A percentile compares a stretch with the other conserved stretches of the same genome.
These are phyloP conservation scores for Esox masquinongy DNA, from an alignment of 2,797 vertebrate species.

Conservation along the genomic window DNA sequence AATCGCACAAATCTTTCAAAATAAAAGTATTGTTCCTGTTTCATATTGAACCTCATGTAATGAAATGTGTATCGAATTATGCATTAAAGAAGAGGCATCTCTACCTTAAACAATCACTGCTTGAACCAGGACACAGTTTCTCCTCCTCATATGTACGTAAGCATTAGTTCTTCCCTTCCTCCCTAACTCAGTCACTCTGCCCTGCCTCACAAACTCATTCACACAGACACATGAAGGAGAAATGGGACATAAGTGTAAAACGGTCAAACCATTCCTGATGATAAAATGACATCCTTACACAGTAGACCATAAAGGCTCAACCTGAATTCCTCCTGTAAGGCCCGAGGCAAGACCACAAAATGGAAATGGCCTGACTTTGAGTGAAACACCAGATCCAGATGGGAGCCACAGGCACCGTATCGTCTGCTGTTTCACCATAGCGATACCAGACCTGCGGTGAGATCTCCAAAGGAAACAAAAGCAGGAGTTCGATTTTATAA, in stretches of 20 bases:
- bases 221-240: background rate
- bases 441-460: slow-evolving; percentile 39
- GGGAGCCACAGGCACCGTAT: slow-evolving; percentile 37
- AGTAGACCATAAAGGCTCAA: background rate
- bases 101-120: too few relatives aligned
- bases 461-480: slow-evolving; percentile 62
- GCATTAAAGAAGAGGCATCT: too few relatives aligned
- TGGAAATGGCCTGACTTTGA: slow-evolving; percentile 33
- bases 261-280: background rate
- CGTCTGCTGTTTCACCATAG: slow-evolving; percentile 47
- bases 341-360: slow-evolving; percentile 25
- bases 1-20: too few relatives aligned
- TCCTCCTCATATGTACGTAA: slow-evolving; percentile 14
- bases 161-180: slow-evolving; percentile 17
- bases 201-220: background rate
- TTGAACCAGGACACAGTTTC: too few relatives aligned
- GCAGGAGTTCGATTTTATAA: slow-evolving; percentile 57
- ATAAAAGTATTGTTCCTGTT: too few relatives aligned
- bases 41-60: too few relatives aligned
- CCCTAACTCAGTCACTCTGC: slow-evolving; percentile 20
- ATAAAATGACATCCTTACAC: background rate
- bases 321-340: slow-evolving; percentile 10
- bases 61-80: too few relatives aligned
- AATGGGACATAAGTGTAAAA: background rate
- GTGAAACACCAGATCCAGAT: slow-evolving; percentile 46